These are phyloP conservation scores for Ellobius talpinus DNA, from an alignment of 2,113 vertebrate species.

Conservation along the genomic window DNA sequence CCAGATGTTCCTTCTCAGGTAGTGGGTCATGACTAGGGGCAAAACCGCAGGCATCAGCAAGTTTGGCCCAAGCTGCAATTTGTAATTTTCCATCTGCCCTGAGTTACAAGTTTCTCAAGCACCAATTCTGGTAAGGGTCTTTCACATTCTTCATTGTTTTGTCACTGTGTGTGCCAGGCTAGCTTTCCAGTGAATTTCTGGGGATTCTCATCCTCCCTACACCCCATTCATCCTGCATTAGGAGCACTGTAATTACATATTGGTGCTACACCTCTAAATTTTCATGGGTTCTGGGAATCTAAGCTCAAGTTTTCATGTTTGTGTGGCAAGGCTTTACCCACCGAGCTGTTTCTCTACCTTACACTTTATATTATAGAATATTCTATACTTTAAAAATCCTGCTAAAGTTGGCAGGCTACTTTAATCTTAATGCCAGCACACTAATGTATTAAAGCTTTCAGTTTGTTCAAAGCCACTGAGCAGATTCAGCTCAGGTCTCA, in stretches of 20 bases:
- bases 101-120: too few relatives aligned
- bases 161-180: not conserved
- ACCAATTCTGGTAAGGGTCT: too few relatives aligned
- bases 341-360: not conserved
- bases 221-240: too few relatives aligned
- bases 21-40: too few relatives aligned
- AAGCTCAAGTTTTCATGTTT: not conserved
- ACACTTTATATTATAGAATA: not conserved
- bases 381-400: not conserved
- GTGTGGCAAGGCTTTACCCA: not conserved
- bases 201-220: fast-evolving
- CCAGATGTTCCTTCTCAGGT: too few relatives aligned
- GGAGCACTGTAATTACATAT: not conserved
- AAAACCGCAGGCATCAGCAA: too few relatives aligned
- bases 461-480: not conserved
- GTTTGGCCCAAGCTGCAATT: too few relatives aligned
- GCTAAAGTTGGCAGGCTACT: not conserved
- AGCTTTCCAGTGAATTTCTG: not conserved
- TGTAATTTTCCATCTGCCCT: too few relatives aligned
- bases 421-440: not conserved
- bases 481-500: not conserved
- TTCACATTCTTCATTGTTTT: not conserved
- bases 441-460: not conserved
- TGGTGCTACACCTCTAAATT: not conserved
- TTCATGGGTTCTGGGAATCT: not conserved